These are phyloP conservation scores for Aphis craccivora DNA, from an alignment of 1,140 invertebrate species.

Conservation along the genomic window DNA sequence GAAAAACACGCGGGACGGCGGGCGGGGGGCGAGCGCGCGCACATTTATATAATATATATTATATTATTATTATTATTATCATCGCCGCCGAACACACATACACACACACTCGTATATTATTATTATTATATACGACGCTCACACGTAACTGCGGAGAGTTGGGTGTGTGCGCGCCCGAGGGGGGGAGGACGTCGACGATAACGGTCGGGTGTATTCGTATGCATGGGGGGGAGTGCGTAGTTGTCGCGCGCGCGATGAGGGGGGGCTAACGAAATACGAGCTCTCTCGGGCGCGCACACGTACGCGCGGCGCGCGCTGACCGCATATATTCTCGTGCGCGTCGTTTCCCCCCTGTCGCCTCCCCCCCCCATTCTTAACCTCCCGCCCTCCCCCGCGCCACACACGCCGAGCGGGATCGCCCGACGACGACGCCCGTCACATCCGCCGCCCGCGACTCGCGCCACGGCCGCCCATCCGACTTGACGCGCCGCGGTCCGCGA, in stretches of 20 bases:
- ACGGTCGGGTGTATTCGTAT: too few species aligned
- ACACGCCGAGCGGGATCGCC: not conserved
- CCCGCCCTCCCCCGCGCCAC: not conserved
- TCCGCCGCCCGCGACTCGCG: not conserved
- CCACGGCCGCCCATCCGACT: not conserved
- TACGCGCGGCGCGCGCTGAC: not conserved
- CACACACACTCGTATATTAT: not conserved
- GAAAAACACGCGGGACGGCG: not conserved
- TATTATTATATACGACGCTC: not conserved
- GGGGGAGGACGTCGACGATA: too few species aligned
- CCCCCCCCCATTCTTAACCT: not conserved
- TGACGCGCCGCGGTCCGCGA: not conserved
- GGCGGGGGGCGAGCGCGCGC: not conserved
- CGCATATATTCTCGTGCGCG: not conserved
- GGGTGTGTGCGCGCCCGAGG: too few species aligned
- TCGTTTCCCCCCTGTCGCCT: not conserved
- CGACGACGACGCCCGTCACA: not conserved
- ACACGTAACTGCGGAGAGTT: too few species aligned
- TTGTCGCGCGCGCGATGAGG: too few species aligned
- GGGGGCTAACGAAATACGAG: too few species aligned
- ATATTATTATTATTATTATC: not conserved
- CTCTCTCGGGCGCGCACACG: not conserved
- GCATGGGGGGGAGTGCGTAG: too few species aligned
- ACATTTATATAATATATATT: constrained; percentile 21
- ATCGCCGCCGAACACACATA: not conserved